A percentile compares a stretch with the other conserved stretches of the same genome.
These are phyloP conservation scores for Anguilla pacifica DNA, from an alignment of 2,797 vertebrate genomes.

Conservation along the genomic window DNA sequence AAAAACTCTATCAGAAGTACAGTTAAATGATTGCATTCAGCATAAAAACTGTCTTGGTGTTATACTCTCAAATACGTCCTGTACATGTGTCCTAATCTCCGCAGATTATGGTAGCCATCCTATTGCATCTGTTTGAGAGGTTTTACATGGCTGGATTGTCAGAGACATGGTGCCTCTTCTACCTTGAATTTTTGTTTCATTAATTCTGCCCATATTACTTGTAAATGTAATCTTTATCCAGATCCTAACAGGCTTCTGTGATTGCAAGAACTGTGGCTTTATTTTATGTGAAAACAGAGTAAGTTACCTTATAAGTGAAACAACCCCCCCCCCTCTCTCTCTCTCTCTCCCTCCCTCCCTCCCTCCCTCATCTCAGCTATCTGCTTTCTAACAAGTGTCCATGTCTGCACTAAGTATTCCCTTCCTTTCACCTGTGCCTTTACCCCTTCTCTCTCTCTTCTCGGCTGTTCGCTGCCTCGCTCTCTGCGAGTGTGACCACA, in stretches of 20 bases:
- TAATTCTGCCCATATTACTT: no score
- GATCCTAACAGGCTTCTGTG: neutral
- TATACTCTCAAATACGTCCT: neutral
- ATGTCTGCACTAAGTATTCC: neutral
- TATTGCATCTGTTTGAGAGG: neutral
- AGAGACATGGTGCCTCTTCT: neutral
- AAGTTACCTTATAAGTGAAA: neutral
- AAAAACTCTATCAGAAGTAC: neutral
- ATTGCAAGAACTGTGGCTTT: neutral
- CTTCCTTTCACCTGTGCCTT: conserved; percentile 52
- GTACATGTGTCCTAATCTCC: neutral
- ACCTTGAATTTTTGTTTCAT: neutral
- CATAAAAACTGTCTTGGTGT: neutral
- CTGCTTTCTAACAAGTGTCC: neutral
- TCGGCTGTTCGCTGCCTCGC: conserved; percentile 48
- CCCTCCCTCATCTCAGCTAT: neutral
- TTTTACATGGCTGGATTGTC: neutral
- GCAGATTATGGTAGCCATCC: neutral
- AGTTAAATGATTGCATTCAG: neutral
- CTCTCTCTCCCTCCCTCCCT: neutral
- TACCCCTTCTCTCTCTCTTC: conserved; percentile 29
- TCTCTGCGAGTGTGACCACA: conserved; percentile 71
- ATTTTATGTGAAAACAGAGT: neutral
- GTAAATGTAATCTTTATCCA: neutral
- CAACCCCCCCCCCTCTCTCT: neutral